Percentiles rank a stretch among this genome's conserved stretches.
Evolutionary conservation across 1,140 invertebrate genomes (phyloP).

Genomic region (Neodiprion virginianus): DNA sequence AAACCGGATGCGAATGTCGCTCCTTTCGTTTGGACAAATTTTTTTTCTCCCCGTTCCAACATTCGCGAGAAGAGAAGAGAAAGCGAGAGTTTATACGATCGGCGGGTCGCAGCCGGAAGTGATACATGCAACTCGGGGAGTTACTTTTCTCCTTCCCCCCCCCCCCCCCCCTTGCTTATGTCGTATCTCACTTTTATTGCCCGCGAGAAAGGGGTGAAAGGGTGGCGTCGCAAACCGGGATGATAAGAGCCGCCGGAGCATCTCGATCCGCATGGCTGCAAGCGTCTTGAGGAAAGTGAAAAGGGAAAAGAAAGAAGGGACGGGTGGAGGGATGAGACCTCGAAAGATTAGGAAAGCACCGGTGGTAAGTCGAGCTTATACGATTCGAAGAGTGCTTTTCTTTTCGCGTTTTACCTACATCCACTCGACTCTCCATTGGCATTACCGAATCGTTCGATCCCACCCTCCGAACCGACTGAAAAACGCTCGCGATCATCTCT

Average conservation of each 20-base stretch:
- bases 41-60: too few relatives aligned
- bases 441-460: background rate
- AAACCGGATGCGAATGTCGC: too few relatives aligned
- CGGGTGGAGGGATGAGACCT: background rate
- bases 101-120: too few relatives aligned
- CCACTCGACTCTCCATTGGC: background rate
- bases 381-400: background rate
- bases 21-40: too few relatives aligned
- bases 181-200: background rate
- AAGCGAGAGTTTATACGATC: too few relatives aligned
- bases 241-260: background rate
- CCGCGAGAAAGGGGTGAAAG: background rate
- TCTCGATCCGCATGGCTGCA: too few relatives aligned
- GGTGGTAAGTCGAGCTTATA: background rate
- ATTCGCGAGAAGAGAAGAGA: too few relatives aligned
- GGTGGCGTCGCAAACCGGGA: background rate
- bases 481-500: background rate
- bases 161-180: too few relatives aligned
- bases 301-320: background rate
- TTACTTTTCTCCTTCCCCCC: too few relatives aligned
- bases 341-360: slow-evolving; percentile 2
- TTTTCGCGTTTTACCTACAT: background rate
- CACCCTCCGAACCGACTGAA: background rate
- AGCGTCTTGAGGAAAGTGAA: background rate
- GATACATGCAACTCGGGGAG: too few relatives aligned